Conservation (phyloP, 2,888 invertebrate genomes). For the Dorcus parallelipipedus region DNA sequence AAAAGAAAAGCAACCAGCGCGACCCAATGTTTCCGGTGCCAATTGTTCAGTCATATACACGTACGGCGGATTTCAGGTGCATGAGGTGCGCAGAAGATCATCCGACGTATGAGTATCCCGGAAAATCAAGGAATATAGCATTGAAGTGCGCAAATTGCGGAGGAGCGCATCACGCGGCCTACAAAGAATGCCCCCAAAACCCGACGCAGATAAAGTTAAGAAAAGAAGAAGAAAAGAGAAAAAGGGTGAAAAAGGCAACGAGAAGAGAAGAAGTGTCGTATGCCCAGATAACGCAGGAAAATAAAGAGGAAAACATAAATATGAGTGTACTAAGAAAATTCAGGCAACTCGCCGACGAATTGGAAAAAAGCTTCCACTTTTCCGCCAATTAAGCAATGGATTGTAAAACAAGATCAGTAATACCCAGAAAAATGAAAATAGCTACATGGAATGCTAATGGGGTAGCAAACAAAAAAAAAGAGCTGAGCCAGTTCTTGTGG, state of each 20-base stretch:
- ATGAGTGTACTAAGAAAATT: background rate
- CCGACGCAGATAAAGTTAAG: background rate
- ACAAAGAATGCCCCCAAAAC: slow-evolving; percentile 1
- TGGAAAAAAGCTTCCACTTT: too few relatives aligned
- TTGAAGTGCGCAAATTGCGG: slow-evolving; percentile 12
- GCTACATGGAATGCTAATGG: too few relatives aligned
- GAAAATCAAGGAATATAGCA: slow-evolving; percentile 3
- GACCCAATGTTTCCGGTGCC: slow-evolving; percentile 9
- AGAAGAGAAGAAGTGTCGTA: background rate
- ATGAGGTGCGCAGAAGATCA: slow-evolving; percentile 10
- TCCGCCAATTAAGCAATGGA: too few relatives aligned
- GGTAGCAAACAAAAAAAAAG: too few relatives aligned
- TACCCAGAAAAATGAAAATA: too few relatives aligned
- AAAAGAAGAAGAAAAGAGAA: background rate
- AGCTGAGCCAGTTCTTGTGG: too few relatives aligned
- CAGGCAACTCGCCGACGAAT: too few relatives aligned
- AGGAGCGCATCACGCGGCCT: slow-evolving; percentile 9
- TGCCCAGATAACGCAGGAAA: background rate
- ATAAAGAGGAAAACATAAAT: background rate
- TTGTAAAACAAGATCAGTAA: too few relatives aligned
- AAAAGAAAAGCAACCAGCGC: background rate
- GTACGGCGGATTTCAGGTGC: slow-evolving; percentile 4
- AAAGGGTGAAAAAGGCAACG: background rate
- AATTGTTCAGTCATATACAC: slow-evolving; percentile 8
- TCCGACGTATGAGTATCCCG: slow-evolving; percentile 3